Percentiles rank a stretch among this genome's conserved stretches.
Evolutionary conservation across 2,113 vertebrate genomes (phyloP).

Genomic region (Mobula birostris): DNA sequence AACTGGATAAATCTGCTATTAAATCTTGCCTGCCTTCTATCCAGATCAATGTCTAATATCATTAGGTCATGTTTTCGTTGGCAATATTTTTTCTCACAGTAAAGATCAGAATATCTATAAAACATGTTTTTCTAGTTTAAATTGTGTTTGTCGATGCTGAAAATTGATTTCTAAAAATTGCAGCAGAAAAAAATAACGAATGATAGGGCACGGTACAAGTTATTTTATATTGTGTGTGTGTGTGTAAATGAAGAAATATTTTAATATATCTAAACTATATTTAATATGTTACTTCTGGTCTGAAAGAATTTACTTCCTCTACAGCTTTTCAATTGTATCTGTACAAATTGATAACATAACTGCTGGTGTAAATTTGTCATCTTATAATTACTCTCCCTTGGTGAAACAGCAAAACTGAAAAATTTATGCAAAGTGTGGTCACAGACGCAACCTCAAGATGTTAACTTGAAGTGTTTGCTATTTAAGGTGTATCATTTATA

Average conservation of each 20-base stretch:
- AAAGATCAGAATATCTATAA: too few relatives aligned
- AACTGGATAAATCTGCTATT: neutral
- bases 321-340: neutral
- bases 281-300: neutral
- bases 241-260: neutral
- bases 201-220: neutral
- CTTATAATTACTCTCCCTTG: neutral
- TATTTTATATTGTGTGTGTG: neutral
- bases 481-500: neutral
- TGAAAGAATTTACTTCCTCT: neutral
- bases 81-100: too few relatives aligned
- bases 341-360: neutral
- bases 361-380: neutral
- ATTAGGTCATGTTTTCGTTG: neutral
- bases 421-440: neutral
- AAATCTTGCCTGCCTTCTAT: neutral
- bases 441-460: neutral
- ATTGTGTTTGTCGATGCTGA: neutral
- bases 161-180: neutral
- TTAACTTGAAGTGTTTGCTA: neutral
- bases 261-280: neutral
- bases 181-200: neutral
- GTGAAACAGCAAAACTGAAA: neutral
- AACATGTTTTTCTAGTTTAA: too few relatives aligned
- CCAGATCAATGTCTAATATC: neutral